phyloP scores from a whole-genome alignment of 2,113 vertebrate genomes.

The Triplophysa siluroides region DNA sequence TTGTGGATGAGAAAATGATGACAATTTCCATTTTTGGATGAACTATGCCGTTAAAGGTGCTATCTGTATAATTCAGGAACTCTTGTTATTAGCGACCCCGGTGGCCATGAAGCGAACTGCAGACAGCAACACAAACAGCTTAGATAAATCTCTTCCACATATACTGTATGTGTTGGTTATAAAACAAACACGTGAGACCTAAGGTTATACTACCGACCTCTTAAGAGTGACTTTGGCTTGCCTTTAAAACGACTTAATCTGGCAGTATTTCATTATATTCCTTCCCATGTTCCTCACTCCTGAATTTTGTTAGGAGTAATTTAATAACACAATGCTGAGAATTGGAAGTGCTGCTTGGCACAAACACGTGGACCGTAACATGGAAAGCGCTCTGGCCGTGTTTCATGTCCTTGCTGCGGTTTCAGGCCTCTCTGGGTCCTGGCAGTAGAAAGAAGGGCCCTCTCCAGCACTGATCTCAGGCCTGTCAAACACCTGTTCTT shows the following conservation, averaged over 20 bases:
- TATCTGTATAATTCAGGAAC: too few species aligned
- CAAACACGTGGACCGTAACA: constrained; percentile 7
- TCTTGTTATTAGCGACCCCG: too few species aligned
- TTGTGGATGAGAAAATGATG: too few species aligned
- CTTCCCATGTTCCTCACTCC: constrained; percentile 9
- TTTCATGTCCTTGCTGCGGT: constrained; percentile 41
- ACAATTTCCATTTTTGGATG: too few species aligned
- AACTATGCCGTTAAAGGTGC: too few species aligned
- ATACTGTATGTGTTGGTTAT: not conserved
- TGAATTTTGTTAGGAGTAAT: constrained; percentile 29
- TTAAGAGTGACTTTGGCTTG: constrained; percentile 3
- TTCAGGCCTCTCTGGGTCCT: constrained; percentile 33
- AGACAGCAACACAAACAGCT: too few species aligned
- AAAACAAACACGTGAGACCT: constrained; percentile 15
- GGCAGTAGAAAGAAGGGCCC: constrained; percentile 35
- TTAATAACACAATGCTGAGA: not conserved
- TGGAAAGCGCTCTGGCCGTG: constrained; percentile 36
- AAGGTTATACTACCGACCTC: constrained; percentile 8
- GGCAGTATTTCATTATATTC: not conserved
- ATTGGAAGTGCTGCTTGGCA: constrained; percentile 24
- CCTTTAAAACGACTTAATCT: constrained; percentile 5
- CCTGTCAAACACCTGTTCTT: constrained; percentile 56
- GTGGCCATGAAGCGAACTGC: too few species aligned
- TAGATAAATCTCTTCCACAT: too few species aligned
- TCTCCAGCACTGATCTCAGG: constrained; percentile 36